Base-by-base conservation (phyloP, 1,140 invertebrate genomes). In the Sycophila sp. region DNA sequence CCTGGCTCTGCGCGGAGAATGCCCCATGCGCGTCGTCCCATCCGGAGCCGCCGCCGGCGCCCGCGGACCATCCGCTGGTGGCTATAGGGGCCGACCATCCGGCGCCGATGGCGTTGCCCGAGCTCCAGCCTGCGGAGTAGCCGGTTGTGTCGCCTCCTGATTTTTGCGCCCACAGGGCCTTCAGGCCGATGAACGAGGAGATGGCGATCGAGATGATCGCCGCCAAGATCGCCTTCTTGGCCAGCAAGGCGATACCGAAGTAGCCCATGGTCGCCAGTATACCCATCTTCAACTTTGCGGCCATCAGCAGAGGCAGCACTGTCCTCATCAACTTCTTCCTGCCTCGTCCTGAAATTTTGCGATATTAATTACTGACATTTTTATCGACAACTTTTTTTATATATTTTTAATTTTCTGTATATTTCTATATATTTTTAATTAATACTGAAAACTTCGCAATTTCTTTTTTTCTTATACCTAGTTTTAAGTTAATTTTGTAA, bases 221-320 rank as follows among this genome's bases (percentile, higher is more conserved):
- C 4, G 88, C 87, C 56, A 91, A 74, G 71, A 92, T 83, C 53
- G 90, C 91, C 76, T 91, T 91, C 84, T 92, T 91, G 73, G 91
- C 90, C 73, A 91, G 79, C 49, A 91, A 79, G 34, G 87, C 86
- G 69, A 91, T 87, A 32, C 85, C 87, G 76, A 91, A 86, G 85
- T 89, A 90, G n/a, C 87, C 83, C 11, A 90, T 79, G 22, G 87
- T 86, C 11, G 86, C 84, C 45, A 91, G 79, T 1, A 85, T 80
- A 42, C 86, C 89, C 56, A 91, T 80, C 77, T 91, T 91, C 71
- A 90, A 78, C 81, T 91, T 91, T 15, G 90, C 83, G 34, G 85
- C 89, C 36, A 90, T 73, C 53, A 91, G 73, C 38, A 91, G 78
- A 8, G 90, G 90, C 62, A 91, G 70, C n/a, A 91, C 76, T 63